Evolutionary conservation across 2,797 vertebrate genomes (phyloP), one percentile per base, ranked within the genome.

Genomic region (Coccyzus lansbergi): DNA sequence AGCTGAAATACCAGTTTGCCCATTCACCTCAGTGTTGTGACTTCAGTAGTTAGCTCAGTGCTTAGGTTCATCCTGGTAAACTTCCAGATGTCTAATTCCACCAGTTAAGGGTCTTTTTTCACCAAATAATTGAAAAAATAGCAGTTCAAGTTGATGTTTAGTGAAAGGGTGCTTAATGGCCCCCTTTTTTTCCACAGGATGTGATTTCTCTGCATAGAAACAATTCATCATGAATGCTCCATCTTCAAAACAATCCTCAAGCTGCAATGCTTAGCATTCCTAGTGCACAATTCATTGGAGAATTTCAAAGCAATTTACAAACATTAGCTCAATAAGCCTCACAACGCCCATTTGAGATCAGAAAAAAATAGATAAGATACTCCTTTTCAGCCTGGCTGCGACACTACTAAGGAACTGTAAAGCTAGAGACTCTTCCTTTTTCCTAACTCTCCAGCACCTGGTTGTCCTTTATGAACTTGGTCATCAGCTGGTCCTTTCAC

Each of bases 271-370:
- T 95, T 94, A 92, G 86, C 83, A 91, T 94, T 95, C 95, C 74
- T 94, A 11, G 77, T 80, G 79, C 92, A 31, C 82, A 93, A 94
- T 85, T 92, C 93, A 92, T 93, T 52, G 86, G 91, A 96, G 93
- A 81, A 86, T 95, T 97, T 87, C 77, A 13, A 74, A 94, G 88
- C 74, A 94, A 95, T 94, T 96, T 94, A 92, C 86, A 95, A 96
- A 93, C 92, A 94, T 91, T 96, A 96, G 76, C 84, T 94, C 92
- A 90, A 88, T 86, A 93, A 94, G 75, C 84, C 90, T 94, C 94
- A 59, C 81, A 93, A 92, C 86, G 88, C 76, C 90, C 88, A 94
- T 92, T 85, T 83, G 79, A 93, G 79, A 88, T 74, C 53, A 63
- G 67, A 4, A 64, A 68, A 53, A 33, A 80, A 55, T 17, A 18